Base-by-base conservation (phyloP, 2,797 vertebrate genomes). In the Darevskia nairensis region DNA sequence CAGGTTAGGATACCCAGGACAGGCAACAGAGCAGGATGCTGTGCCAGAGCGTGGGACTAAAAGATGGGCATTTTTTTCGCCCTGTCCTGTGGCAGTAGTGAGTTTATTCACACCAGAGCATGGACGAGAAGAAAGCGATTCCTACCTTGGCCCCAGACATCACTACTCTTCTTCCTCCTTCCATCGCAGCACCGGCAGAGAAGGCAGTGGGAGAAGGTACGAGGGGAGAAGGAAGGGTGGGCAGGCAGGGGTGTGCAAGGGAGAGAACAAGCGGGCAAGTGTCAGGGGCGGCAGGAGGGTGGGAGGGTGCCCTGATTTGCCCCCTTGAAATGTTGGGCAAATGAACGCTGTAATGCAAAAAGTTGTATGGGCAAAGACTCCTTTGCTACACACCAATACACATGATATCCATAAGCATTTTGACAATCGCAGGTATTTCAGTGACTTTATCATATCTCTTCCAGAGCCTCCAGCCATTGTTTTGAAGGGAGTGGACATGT, bases 401-500 rank as follows among this genome's bases (percentile, higher is more conserved):
- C 85, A 85, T 86, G 19, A 44, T 29, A 86, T 39, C 77, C 80
- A 84, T 91, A 50, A 87, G 23, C 75, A n/a, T 32, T 86, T 90
- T 92, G 79, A 88, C 86, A 84, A 91, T 82, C 80, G 84, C 81
- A 76, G 50, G 25, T 29, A 68, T 81, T 81, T 72, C 68, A 61
- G n/a, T 80, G 29, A 29, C 9, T 85, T 0, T 0, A 82, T 41
- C 66, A 46, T n/a, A 85, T 61, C 44, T 27, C 21, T 80, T 29
- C 29, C 27, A 6, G 19, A 11, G 66, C 76, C 88, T 87, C 80
- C 88, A 88, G 84, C 72, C 88, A 88, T 84, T n/a, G 55, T 87
- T 80, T 81, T 25, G 21, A 84, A 32, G 44, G 29, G 78, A 92
- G 77, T 86, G 81, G 87, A 4, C 68, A 85, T 66, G 72, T 77